Conservation (phyloP, 2,113 vertebrate genomes). For the Mesocricetus auratus region DNA sequence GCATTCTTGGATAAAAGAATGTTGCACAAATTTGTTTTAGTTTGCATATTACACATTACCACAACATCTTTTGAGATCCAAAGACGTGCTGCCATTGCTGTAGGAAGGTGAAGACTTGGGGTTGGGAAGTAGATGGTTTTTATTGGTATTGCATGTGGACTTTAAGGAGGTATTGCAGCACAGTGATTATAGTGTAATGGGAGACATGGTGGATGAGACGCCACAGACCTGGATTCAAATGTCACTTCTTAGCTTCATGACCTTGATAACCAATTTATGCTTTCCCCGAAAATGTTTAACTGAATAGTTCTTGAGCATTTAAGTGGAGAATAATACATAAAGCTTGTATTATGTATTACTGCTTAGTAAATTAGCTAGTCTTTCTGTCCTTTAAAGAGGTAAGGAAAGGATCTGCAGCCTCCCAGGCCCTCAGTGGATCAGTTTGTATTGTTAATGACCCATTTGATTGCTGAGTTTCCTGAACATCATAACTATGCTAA, state of each 20-base stretch:
- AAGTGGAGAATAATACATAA: neutral
- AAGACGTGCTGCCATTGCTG: neutral
- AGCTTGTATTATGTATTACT: neutral
- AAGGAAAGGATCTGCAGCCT: neutral
- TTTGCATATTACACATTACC: neutral
- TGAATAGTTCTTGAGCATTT: neutral
- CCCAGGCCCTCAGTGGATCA: neutral
- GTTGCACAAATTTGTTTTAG: neutral
- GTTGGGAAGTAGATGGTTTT: neutral
- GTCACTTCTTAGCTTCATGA: neutral
- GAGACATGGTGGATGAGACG: neutral
- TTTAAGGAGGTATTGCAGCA: neutral
- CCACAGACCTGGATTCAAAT: neutral
- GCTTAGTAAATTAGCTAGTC: neutral
- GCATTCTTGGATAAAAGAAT: neutral
- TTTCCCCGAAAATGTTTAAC: conserved; percentile 5
- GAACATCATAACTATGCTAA: neutral
- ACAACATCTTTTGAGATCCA: conserved; percentile 26
- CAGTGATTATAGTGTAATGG: neutral
- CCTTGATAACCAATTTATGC: neutral
- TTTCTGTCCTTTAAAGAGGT: neutral
- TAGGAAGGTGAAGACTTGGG: neutral
- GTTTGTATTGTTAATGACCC: neutral
- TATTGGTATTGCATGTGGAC: neutral
- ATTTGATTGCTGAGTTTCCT: conserved; percentile 48